Conservation (phyloP, 2,113 vertebrate genomes). For the Sander lucioperca region DNA sequence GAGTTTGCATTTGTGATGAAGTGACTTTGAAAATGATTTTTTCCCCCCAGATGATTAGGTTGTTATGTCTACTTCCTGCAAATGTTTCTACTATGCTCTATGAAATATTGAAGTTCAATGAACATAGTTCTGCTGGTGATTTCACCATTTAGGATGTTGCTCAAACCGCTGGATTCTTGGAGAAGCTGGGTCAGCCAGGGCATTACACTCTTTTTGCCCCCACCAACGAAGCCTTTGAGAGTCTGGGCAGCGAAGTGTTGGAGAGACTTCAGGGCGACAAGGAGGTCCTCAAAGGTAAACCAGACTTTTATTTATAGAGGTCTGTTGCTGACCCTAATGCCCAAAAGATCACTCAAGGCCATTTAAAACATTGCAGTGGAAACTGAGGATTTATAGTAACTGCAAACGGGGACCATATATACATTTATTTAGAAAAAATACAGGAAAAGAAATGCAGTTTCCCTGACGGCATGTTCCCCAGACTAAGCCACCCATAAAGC, state of each 20-base stretch:
- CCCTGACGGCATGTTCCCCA: conserved; percentile 26
- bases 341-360: conserved; percentile 1
- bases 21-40: background rate
- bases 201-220: conserved; percentile 97
- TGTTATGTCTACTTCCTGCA: background rate
- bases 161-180: conserved; percentile 85
- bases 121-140: conserved; percentile 7
- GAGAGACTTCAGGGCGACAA: conserved; percentile 91
- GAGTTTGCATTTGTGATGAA: background rate
- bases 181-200: conserved; percentile 89
- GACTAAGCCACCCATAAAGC: conserved; percentile 34
- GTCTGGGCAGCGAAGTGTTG: conserved; percentile 87
- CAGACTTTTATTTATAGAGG: background rate
- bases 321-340: conserved; percentile 11
- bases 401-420: conserved; percentile 32
- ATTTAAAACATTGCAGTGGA: conserved; percentile 19
- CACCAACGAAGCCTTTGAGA: conserved; percentile 94
- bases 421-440: conserved; percentile 47
- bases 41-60: background rate
- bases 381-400: conserved; percentile 31
- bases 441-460: conserved; percentile 32
- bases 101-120: conserved; percentile 7
- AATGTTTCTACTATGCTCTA: conserved; percentile 5
- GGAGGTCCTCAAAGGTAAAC: conserved; percentile 90
- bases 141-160: conserved; percentile 85